Evolutionary conservation across 2,888 invertebrate genomes (phyloP).

Genomic region (Plebejus argus): DNA sequence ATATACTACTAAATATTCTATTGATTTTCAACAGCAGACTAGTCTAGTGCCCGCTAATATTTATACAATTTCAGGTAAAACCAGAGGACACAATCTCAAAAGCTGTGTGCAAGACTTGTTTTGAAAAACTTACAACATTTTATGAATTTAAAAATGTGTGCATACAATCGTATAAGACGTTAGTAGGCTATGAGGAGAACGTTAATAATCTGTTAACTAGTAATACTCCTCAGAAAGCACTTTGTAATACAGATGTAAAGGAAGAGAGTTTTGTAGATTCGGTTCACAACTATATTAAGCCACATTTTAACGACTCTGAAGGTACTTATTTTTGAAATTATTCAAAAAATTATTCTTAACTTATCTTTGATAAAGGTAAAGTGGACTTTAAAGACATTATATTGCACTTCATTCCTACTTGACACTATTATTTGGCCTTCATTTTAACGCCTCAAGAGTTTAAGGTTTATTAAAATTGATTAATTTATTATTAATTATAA

Average conservation of each 20-base stretch:
- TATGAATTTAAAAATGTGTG: conserved; percentile 66
- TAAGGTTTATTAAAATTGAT: no score
- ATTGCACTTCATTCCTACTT: neutral
- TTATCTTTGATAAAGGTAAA: neutral
- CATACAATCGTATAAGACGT: conserved; percentile 60
- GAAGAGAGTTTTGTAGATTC: neutral
- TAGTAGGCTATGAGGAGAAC: conserved; percentile 43
- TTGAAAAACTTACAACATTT: conserved; percentile 57
- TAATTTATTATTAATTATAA: no score
- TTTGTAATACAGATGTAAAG: neutral
- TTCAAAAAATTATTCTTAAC: neutral
- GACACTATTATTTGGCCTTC: neutral
- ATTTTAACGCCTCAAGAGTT: no score
- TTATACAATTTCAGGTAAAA: conserved; percentile 51
- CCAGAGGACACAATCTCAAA: conserved; percentile 61
- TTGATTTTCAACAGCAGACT: neutral
- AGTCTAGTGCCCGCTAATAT: neutral
- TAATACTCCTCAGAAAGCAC: neutral
- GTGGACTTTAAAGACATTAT: neutral
- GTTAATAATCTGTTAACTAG: neutral
- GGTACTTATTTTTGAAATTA: neutral
- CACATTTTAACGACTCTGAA: neutral
- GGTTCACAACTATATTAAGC: neutral
- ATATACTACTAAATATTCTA: neutral
- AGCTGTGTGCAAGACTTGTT: conserved; percentile 63